Base-by-base conservation (phyloP, 2,888 invertebrate genomes). In the Adineta ricciae region DNA sequence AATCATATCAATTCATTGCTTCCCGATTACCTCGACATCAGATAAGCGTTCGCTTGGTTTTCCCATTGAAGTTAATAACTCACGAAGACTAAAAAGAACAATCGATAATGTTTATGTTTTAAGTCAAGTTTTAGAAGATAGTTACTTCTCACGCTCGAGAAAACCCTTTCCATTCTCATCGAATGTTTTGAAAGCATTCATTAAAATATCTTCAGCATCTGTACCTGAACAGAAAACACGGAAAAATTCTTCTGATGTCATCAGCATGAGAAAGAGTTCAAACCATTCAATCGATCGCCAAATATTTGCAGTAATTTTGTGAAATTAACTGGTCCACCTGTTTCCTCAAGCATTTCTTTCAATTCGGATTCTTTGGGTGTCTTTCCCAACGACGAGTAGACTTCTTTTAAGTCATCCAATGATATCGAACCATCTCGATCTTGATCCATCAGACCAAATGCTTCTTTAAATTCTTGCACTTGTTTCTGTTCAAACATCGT, bases 401-500 rank as follows among this genome's bases (percentile, higher is more conserved):
- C 91, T 88, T 91, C 91, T 87, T 90, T 91, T 86, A 92, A 89
- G 88, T 92, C 92, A 85, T 89, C 88, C 87, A 91, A 89, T 88
- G 90, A 90, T 86, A 92, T 91, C 87, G 92, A 88, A 52, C 92
- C 92, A 87, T 92, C 92, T 88, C 92, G 90, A 89, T 92, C 91
- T 88, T 91, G 91, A 88, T 92, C 92, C 88, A 92, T 92, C 90
- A 92, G 91, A 86, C 91, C 91, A 90, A 92, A 92, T 87, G 92
- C 92, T 91, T 92, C 92, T 90, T 92, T 92, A 90, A 91, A 91
- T 88, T 92, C 91, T 88, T 92, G 91, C 88, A 92, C 92, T 89
- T 91, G 91, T 87, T 89, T 89, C 89, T 92, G 91, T 88, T 91
- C 91, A 90, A 92, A 92, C 88, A 90, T 90, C 87, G 91, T 91